Evolutionary conservation across 2,888 invertebrate genomes (phyloP).

Genomic region (Synanthedon formicaeformis): DNA sequence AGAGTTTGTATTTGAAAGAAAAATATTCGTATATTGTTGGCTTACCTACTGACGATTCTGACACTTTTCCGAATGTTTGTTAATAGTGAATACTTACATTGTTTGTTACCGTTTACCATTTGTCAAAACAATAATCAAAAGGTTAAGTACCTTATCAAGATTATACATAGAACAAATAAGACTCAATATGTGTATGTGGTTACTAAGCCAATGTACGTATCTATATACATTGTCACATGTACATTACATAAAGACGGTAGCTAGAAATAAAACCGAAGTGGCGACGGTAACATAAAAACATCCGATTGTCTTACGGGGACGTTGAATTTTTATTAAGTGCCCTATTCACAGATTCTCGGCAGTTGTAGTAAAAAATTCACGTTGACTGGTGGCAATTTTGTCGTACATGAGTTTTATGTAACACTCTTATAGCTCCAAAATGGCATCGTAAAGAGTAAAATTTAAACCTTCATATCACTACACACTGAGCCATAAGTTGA

Average conservation of each 20-base stretch:
- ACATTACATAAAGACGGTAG: background rate
- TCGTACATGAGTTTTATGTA: conserved; percentile 38
- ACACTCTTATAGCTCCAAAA: conserved; percentile 28
- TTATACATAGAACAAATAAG: too few species aligned
- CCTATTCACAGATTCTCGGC: conserved; percentile 27
- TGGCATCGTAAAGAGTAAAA: conserved; percentile 36
- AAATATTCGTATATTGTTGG: too few species aligned
- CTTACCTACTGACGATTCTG: too few species aligned
- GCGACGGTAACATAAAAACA: background rate
- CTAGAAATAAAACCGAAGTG: background rate
- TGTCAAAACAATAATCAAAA: too few species aligned
- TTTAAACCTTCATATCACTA: conserved; percentile 27
- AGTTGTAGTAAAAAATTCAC: conserved; percentile 38
- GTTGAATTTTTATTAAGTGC: conserved; percentile 41
- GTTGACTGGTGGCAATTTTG: conserved; percentile 32
- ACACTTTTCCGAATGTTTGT: too few species aligned
- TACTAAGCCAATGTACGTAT: too few species aligned
- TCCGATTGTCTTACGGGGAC: conserved; percentile 23
- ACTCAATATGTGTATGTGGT: too few species aligned
- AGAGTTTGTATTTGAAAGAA: too few species aligned
- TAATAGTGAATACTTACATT: too few species aligned
- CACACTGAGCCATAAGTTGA: conserved; percentile 8
- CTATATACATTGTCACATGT: too few species aligned
- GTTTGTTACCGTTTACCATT: too few species aligned
- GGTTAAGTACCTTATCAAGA: too few species aligned